A percentile compares a stretch with the other conserved stretches of the same genome.
phyloP scores from a whole-genome alignment of 2,113 vertebrate genomes.

The Oryzias melastigma region DNA sequence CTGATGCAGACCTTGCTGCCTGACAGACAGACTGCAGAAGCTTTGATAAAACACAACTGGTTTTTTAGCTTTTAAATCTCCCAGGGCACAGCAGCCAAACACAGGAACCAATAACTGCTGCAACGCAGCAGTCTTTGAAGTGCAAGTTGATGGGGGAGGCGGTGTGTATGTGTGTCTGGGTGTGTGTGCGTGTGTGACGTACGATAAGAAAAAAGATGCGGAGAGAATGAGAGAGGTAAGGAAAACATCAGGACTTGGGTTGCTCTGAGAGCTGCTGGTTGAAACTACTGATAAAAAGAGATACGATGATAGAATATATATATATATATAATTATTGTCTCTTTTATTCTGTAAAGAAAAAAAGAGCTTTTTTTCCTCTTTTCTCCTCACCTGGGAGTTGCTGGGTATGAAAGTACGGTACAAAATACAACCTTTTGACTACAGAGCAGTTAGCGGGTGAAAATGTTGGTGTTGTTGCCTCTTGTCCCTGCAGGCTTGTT shows the following conservation, averaged over 20 bases:
- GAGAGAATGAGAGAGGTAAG: conserved; percentile 18
- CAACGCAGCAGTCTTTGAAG: conserved; percentile 58
- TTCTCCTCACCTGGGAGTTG: too few relatives aligned
- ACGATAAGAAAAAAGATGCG: conserved; percentile 10
- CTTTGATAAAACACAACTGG: conserved; percentile 64
- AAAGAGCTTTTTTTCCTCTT: background rate
- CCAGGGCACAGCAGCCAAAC: conserved; percentile 52
- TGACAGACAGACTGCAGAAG: conserved; percentile 50
- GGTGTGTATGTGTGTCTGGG: background rate
- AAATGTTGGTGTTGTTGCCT: too few relatives aligned
- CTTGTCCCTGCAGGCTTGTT: conserved; percentile 10
- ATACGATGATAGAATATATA: conserved; percentile 40
- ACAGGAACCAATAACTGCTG: conserved; percentile 61
- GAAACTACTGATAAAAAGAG: conserved; percentile 14
- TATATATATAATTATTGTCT: conserved; percentile 13
- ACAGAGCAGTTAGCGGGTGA: too few relatives aligned
- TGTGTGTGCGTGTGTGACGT: background rate
- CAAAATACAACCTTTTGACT: too few relatives aligned
- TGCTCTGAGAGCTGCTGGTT: conserved; percentile 42
- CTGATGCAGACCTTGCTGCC: conserved; percentile 43
- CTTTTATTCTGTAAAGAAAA: conserved; percentile 47
- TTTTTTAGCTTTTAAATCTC: conserved; percentile 64
- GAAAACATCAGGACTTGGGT: conserved; percentile 2
- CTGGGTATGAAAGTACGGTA: too few relatives aligned
- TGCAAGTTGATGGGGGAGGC: conserved; percentile 26